A percentile compares a stretch with the other conserved stretches of the same genome.
These are phyloP conservation scores for Sialis fuliginosa DNA, from an alignment of 2,888 invertebrate genomes.

Conservation along the genomic window DNA sequence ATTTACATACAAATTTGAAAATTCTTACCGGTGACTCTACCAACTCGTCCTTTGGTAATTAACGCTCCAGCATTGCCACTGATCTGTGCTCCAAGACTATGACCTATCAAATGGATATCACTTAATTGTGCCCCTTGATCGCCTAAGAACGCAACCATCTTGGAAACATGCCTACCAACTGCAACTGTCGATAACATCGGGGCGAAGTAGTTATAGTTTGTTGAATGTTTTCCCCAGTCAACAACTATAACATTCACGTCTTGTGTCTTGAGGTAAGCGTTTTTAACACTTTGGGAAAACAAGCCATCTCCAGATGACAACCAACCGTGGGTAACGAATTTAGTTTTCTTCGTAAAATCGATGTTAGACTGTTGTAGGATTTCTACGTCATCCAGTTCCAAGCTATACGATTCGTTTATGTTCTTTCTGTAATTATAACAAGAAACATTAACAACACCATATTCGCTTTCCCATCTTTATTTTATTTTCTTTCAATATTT, in stretches of 20 bases:
- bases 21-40: constrained; percentile 24
- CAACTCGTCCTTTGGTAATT: constrained; percentile 16
- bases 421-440: constrained; percentile 2
- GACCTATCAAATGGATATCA: constrained; percentile 30
- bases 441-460: no score
- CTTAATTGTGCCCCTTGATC: constrained; percentile 15
- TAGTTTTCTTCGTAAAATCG: constrained; percentile 26
- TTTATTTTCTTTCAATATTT: no score
- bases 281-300: constrained; percentile 27
- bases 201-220: constrained; percentile 25
- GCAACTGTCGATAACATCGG: constrained; percentile 23
- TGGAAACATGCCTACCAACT: constrained; percentile 31
- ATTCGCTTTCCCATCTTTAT: no score
- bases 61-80: neutral
- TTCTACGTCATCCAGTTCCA: constrained; percentile 1
- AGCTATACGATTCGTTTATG: constrained; percentile 2
- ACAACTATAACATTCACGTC: constrained; percentile 33
- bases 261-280: constrained; percentile 22
- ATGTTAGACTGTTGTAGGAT: constrained; percentile 14
- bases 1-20: neutral
- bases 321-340: constrained; percentile 36
- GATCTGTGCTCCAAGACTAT: constrained; percentile 36
- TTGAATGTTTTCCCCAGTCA: constrained; percentile 29
- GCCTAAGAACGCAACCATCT: constrained; percentile 25
- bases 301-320: constrained; percentile 23